phyloP scores from a whole-genome alignment of 2,888 invertebrate genomes.

The Drymonia ruficornis region DNA sequence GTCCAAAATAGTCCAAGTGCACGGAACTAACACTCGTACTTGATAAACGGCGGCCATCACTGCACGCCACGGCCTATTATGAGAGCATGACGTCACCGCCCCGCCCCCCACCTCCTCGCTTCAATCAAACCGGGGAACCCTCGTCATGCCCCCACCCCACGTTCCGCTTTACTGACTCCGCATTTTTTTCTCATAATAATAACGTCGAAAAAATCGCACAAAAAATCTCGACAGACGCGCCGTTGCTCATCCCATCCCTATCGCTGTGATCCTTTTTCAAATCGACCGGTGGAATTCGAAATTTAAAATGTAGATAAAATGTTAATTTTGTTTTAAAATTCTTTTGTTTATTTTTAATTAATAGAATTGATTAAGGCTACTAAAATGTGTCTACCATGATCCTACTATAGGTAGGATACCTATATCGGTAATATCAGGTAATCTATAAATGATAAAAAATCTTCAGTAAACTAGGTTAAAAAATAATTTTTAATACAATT shows the following conservation, averaged over 20 bases:
- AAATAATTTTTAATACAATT: too few relatives aligned
- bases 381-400: too few relatives aligned
- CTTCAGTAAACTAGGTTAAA: too few relatives aligned
- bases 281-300: constrained; percentile 61
- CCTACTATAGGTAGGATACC: too few relatives aligned
- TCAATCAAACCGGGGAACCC: constrained; percentile 84
- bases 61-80: constrained; percentile 83
- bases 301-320: constrained; percentile 55
- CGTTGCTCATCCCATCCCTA: constrained; percentile 75
- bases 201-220: constrained; percentile 83
- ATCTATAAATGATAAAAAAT: too few relatives aligned
- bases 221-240: constrained; percentile 82
- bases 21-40: constrained; percentile 69
- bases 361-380: too few relatives aligned
- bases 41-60: constrained; percentile 84
- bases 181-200: constrained; percentile 85
- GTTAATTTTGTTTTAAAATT: constrained; percentile 14
- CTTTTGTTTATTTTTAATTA: background rate
- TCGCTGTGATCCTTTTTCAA: constrained; percentile 62
- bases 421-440: too few relatives aligned
- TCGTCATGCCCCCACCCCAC: constrained; percentile 83
- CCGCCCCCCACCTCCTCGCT: constrained; percentile 81
- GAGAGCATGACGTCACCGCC: constrained; percentile 84
- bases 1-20: constrained; percentile 68
- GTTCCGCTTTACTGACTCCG: constrained; percentile 83